Base-by-base conservation (phyloP, 2,797 vertebrate species). In the Siniperca scherzeri region DNA sequence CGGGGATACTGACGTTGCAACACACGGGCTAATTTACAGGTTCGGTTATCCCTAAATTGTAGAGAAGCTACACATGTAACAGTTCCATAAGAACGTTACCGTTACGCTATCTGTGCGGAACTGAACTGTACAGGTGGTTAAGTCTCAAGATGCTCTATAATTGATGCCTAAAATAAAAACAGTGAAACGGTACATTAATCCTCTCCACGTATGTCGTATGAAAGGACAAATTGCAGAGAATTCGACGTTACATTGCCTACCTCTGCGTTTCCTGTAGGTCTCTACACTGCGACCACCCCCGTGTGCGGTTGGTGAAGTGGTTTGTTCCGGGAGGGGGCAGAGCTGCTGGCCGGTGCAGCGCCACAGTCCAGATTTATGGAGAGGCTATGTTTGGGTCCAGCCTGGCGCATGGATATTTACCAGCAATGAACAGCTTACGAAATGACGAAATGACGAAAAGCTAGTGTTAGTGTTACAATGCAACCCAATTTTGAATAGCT, bases 201-300 rank as follows among this genome's bases (percentile, higher is more conserved):
- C 9, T 33, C 16, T 2, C 16, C 30, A 1, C 1, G 1, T 21
- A 0, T 8, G 16, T 44, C 22, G 1, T 1, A 0, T 0, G 7
- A 65, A 40, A 5, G 3, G 40, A 61, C 16, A 57, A 27, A 78
- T 4, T 0, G 27, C 2, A 3, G 7, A 44, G 5, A 79, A 74
- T 27, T 55, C 1, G 36, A 53, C 60, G 40, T 73, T 30, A 12
- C 44, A 0, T 21, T 40, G 48, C 91, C 87, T 93, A 92, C 92
- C 92, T 92, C 81, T 7, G 57, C 61, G 85, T 62, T 79, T 82
- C 83, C 80, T 8, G 68, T 3, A 0, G 2, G 16, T 68, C 48
- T 57, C 7, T 3, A 38, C 40, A 65, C 21, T 38, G 38, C 48
- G 27, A 17, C 13, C 76, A 78, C 83, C 90, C 90, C 89, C 72